These are phyloP conservation scores for Cydia fagiglandana DNA, from an alignment of 1,140 invertebrate species.

Conservation along the genomic window DNA sequence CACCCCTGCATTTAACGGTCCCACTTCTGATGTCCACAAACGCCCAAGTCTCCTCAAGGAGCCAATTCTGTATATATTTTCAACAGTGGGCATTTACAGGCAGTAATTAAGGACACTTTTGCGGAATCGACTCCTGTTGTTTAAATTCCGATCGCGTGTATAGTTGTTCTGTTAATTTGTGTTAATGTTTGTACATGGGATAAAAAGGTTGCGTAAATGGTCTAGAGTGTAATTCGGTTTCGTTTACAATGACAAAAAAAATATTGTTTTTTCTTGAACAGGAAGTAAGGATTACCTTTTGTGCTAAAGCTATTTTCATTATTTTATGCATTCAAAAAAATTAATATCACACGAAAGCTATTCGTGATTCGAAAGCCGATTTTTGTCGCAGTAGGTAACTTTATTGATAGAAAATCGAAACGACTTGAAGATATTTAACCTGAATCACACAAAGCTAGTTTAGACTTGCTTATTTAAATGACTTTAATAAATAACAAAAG, in stretches of 20 bases:
- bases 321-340: too few relatives aligned
- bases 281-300: neutral
- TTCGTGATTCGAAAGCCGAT: too few relatives aligned
- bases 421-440: too few relatives aligned
- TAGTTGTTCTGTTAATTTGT: conserved; percentile 32
- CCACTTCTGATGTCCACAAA: neutral
- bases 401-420: too few relatives aligned
- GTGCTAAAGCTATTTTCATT: too few relatives aligned
- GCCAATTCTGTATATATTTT: neutral
- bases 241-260: neutral
- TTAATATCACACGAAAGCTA: too few relatives aligned
- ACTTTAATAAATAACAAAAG: neutral
- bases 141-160: conserved; percentile 32
- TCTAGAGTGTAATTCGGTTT: neutral
- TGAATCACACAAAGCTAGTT: neutral
- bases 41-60: neutral
- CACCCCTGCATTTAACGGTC: conserved; percentile 22
- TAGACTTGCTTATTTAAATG: neutral
- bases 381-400: too few relatives aligned
- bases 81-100: neutral
- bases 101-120: conserved; percentile 30
- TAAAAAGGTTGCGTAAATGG: conserved; percentile 7
- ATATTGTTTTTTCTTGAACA: neutral
- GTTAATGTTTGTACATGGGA: conserved; percentile 29
- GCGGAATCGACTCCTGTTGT: conserved; percentile 31